Evolutionary conservation across 2,797 vertebrate species (phyloP).

Genomic region (Rhinella marina): DNA sequence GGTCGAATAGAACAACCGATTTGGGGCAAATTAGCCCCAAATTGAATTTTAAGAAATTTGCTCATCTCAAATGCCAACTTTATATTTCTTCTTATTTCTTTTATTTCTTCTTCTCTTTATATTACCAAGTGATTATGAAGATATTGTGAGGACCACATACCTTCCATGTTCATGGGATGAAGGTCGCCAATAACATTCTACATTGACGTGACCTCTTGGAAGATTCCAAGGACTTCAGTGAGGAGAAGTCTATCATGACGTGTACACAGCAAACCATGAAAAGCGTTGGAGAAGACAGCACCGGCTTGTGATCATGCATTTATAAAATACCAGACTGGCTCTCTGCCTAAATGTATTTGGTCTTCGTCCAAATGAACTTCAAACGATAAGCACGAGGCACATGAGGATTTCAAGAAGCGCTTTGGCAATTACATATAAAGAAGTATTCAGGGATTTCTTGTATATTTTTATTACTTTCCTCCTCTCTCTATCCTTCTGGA

Average conservation of each 20-base stretch:
- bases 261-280: background rate
- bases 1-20: too few species aligned
- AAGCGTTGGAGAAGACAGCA: background rate
- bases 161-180: background rate
- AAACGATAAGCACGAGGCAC: conserved; percentile 65
- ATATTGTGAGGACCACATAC: background rate
- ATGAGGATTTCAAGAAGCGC: conserved; percentile 39
- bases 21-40: too few species aligned
- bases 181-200: background rate
- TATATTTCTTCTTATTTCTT: background rate
- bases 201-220: background rate
- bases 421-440: conserved; percentile 52
- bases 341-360: conserved; percentile 65
- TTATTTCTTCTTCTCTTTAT: background rate
- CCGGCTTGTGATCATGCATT: conserved; percentile 25
- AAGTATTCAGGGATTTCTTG: conserved; percentile 52
- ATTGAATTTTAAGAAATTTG: too few species aligned
- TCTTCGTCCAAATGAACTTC: conserved; percentile 68
- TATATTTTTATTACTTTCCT: conserved; percentile 41
- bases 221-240: background rate
- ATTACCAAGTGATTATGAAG: background rate
- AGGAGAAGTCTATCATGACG: background rate
- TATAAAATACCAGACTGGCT: conserved; percentile 61
- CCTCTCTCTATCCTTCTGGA: conserved; percentile 20
- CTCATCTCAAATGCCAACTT: background rate